Evolutionary conservation across 2,113 vertebrate genomes (phyloP).

Genomic region (Hystrix brachyura): DNA sequence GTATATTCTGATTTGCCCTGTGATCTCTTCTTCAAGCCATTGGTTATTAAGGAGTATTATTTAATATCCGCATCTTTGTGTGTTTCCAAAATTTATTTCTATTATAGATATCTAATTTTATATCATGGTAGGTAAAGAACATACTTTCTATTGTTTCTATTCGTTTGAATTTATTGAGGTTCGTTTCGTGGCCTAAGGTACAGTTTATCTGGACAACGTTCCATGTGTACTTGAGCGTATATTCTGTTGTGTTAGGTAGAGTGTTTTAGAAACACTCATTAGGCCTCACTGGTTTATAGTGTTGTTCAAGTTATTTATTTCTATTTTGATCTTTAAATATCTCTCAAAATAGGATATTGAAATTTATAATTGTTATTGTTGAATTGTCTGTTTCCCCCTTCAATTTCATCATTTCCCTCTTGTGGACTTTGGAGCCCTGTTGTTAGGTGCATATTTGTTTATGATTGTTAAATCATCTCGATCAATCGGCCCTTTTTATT

Average conservation of each 20-base stretch:
- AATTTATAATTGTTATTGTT: neutral
- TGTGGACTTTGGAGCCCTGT: neutral
- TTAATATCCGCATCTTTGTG: neutral
- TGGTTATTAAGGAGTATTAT: neutral
- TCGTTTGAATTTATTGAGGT: neutral
- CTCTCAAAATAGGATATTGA: neutral
- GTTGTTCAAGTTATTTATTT: neutral
- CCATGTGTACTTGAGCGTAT: too few species aligned
- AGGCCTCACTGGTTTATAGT: too few species aligned
- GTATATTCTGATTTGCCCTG: neutral
- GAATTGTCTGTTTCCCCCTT: neutral
- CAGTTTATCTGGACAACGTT: neutral
- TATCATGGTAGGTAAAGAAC: neutral
- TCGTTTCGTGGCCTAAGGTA: neutral
- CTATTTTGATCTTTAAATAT: neutral
- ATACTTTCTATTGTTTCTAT: neutral
- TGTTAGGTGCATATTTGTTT: neutral
- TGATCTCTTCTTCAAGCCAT: neutral
- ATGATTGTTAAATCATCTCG: neutral
- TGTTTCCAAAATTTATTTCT: neutral
- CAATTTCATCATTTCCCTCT: neutral
- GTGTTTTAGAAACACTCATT: too few species aligned
- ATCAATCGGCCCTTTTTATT: neutral
- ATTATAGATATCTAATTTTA: neutral
- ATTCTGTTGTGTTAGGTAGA: too few species aligned